Conservation (phyloP, 1,140 invertebrate species). For the Achatina immaculata region DNA sequence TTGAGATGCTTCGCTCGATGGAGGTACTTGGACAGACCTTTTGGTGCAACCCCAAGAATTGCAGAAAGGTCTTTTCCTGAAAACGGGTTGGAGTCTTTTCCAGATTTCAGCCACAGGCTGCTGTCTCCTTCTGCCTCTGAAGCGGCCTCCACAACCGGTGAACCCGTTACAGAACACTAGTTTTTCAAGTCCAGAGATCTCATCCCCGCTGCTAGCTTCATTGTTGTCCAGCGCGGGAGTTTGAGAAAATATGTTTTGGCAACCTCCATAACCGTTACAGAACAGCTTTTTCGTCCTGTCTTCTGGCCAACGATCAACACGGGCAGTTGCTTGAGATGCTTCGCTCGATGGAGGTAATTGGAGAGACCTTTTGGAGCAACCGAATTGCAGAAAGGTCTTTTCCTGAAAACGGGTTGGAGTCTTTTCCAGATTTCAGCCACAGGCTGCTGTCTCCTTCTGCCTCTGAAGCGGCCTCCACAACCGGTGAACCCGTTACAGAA, state of each 20-base stretch:
- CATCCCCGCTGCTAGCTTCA: background rate
- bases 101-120: background rate
- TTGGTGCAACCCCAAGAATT: slow-evolving; percentile 41
- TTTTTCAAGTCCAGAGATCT: background rate
- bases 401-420: slow-evolving; percentile 14
- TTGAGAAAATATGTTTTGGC: slow-evolving; percentile 25
- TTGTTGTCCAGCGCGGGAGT: background rate
- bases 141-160: slow-evolving; percentile 47
- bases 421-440: slow-evolving; percentile 8
- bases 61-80: slow-evolving; percentile 48
- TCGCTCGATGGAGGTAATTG: background rate
- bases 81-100: background rate
- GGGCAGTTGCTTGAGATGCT: background rate
- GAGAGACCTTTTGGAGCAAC: background rate
- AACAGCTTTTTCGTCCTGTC: slow-evolving; percentile 39
- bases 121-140: slow-evolving; percentile 29
- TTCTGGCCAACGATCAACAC: background rate
- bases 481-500: slow-evolving; percentile 50
- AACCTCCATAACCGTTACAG: slow-evolving; percentile 47
- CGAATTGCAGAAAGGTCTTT: slow-evolving; percentile 48
- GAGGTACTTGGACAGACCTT: background rate
- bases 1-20: background rate
- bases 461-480: slow-evolving; percentile 44
- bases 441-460: slow-evolving; percentile 10
- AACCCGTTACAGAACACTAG: slow-evolving; percentile 49